Base-by-base conservation (phyloP, 2,113 vertebrate genomes). In the Pterocles burchelli region DNA sequence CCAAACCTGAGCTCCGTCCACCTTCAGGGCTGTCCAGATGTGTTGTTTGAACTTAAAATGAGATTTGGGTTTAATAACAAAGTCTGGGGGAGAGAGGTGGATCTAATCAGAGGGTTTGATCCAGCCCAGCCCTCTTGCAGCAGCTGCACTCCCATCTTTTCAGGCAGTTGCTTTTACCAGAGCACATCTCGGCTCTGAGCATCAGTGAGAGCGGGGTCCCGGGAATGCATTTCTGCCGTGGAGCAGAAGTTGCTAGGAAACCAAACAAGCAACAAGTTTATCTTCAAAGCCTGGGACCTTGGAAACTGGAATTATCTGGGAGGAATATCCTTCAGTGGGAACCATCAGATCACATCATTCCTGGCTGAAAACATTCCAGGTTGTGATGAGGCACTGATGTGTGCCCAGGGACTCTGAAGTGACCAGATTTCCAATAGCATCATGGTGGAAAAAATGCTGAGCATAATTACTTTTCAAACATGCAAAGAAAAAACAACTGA, bases 181-280 rank as follows among this genome's bases (percentile, higher is more conserved):
- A 88, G 33, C 91, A 78, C 38, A 88, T 78, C 88, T 59, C 15
- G 1, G 46, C 75, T 77, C 75, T 4, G 6, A 90, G 76, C 85
- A 78, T 25, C 26, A 1, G 26, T 0, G 4, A 77, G 59, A 95
- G 68, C 2, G 1, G 73, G 65, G 88, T 94, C 90, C 48, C 25
- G 72, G 90, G 96, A 97, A 96, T 93, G 93, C 82, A 93, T 95
- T 95, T 95, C 86, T 96, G 85, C 88, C 0, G 2, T 0, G 0
- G 31, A 95, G 70, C 41, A 94, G 52, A 62, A 90, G 96, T 97
- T 96, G 96, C 96, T 97, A 95, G 94, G 96, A 93, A 96, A 97
- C 96, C 90, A 96, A 96, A 96, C 95, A 96, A 96, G 73, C 80
- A 96, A 94, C 65, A 94, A 95, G 96, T 97, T 97, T 94, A 93